Base-by-base conservation (phyloP, 2,888 invertebrate genomes). In the Nasonia oneida region DNA sequence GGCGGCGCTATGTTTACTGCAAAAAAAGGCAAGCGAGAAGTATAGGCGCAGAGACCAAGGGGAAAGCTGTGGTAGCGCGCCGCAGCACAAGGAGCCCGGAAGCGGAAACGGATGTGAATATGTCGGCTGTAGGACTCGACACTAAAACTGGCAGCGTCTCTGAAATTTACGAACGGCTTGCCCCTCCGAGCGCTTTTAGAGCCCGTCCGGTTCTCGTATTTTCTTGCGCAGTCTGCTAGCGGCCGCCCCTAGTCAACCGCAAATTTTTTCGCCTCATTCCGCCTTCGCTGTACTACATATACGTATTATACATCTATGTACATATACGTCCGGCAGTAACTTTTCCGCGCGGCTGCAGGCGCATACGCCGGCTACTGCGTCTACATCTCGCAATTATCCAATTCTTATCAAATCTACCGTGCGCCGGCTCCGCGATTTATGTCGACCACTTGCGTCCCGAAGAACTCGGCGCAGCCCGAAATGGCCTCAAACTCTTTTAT, bases 61-160 rank as follows among this genome's bases (percentile, higher is more conserved):
- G 84, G 64, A 83, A 86, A 74, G 75, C 71, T 64, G 29, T 29
- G 84, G 81, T 70, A 75, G 76, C 64, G 42, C 33, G 64, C 42
- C 50, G 37, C n/a, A 82, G 79, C 85, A 47, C 29, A 86, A 77
- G 81, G 76, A 81, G 79, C 57, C 67, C 85, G 89, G 88, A 88
- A 89, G 23, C 87, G 88, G 87, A 85, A 83, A 57, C 85, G 87
- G 89, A 89, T 79, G 86, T 86, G 85, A 88, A 90, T 88, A 86
- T 88, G 88, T 88, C 89, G 87, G 85, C 83, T 75, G 89, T 86
- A 87, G 77, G 84, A 86, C 78, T 87, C 87, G 61, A 67, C 33
- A 79, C 71, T 73, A 83, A 85, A 79, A 77, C 85, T 85, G 80
- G 82, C 64, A 84, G 73, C 87, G 87, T 88, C 84, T 81, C 84